Evolutionary conservation across 2,113 vertebrate genomes (phyloP), one percentile per base, ranked within the genome.

Genomic region (Anser cygnoides): DNA sequence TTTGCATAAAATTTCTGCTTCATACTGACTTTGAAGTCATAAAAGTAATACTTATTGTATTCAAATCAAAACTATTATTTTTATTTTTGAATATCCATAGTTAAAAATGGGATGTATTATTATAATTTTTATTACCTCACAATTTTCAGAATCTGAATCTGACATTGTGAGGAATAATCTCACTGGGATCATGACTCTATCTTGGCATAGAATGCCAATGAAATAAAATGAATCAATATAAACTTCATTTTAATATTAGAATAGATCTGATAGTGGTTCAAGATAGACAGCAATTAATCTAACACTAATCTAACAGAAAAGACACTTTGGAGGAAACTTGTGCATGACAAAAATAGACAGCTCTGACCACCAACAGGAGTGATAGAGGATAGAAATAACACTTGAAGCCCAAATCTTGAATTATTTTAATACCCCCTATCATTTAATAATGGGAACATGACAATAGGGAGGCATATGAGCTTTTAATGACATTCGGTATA

Each of bases 391-490:
- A 81, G 72, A 89, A 90, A 43, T 72, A 86, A 68, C 80, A 62
- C 49, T 86, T 84, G 23, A 54, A 86, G 33, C 25, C 52, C 82
- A 81, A 73, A 92, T 28, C 83, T 74, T 20, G 88, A 81, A 90
- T 94, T 93, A 89, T 54, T 73, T 12, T 9, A 49, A 88, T 93
- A 78, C 59, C 78, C 80, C 81, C 90, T 89, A 61, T 84, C 70
- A 90, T 95, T 96, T 89, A 95, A 92, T 93, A 90, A 93, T 11
- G 65, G 91, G 76, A 94, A 84, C 92, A 88, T 78, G 76, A 72
- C 88, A 79, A 31, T 76, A 62, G 72, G 76, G 70, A 94, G 83
- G 79, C 37, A 10, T 90, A 62, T 9, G 73, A 93, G 92, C 70
- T 87, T 65, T 74, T 96, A 93, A 97, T 96, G 84, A 84, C 61